Evolutionary conservation across 2,113 vertebrate species (phyloP).

Genomic region (Cyprinodon brontotheroides): DNA sequence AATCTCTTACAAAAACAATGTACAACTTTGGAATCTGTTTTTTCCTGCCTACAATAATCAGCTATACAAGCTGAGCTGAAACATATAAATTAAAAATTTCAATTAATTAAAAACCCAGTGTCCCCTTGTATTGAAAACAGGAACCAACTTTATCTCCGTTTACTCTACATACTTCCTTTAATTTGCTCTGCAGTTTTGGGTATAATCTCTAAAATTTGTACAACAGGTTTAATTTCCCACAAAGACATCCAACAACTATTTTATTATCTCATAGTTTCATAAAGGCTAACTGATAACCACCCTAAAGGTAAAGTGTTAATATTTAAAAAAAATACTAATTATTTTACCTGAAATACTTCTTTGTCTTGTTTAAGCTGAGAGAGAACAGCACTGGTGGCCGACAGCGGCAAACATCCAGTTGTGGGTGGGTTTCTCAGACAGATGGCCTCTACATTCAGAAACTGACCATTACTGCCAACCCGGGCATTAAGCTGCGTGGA

Average conservation of each 20-base stretch:
- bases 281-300: background rate
- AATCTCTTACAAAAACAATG: background rate
- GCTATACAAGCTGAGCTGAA: background rate
- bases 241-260: background rate
- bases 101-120: background rate
- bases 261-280: background rate
- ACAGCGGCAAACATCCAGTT: background rate
- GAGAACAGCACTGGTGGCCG: background rate
- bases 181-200: background rate
- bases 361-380: background rate
- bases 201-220: conserved; percentile 5
- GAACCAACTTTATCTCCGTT: background rate
- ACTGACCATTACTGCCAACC: background rate
- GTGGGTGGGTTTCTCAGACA: background rate
- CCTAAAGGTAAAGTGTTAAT: background rate
- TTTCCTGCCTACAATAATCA: background rate
- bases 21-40: background rate
- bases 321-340: background rate
- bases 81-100: background rate
- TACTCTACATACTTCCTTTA: background rate
- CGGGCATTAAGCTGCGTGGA: background rate
- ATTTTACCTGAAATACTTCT: background rate
- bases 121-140: background rate
- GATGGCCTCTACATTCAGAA: background rate
- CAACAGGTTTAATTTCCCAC: background rate